These are phyloP conservation scores for Takifugu rubripes DNA, from an alignment of 2,797 vertebrate genomes.

Conservation along the genomic window DNA sequence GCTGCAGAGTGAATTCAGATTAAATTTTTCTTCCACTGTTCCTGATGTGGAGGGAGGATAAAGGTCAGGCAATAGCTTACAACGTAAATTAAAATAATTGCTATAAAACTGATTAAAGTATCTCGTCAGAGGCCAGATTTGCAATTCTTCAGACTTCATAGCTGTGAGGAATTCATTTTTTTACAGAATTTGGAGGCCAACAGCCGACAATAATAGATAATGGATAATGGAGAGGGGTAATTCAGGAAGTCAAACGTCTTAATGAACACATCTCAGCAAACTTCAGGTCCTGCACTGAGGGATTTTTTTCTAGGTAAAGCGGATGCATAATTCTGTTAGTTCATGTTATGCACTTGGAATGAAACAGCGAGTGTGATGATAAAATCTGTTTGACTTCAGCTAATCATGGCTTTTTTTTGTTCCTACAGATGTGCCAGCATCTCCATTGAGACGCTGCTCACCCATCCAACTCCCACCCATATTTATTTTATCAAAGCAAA, in stretches of 20 bases:
- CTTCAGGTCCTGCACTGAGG: conserved; percentile 30
- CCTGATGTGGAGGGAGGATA: too few species aligned
- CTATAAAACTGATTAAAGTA: too few species aligned
- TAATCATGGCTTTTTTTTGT: conserved; percentile 48
- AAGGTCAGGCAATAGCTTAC: too few species aligned
- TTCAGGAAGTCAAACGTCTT: conserved; percentile 9
- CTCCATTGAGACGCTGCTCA: conserved; percentile 18
- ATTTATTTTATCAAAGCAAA: conserved; percentile 46
- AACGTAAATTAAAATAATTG: too few species aligned
- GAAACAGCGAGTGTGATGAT: conserved; percentile 28
- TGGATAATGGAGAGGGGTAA: not conserved
- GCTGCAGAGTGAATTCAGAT: too few species aligned
- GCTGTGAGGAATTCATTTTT: conserved; percentile 9
- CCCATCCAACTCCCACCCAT: conserved; percentile 18
- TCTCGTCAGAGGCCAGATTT: conserved; percentile 3
- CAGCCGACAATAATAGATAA: conserved; percentile 18
- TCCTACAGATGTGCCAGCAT: conserved; percentile 49
- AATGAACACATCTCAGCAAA: conserved; percentile 44
- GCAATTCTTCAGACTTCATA: conserved; percentile 10
- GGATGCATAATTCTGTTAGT: conserved; percentile 59
- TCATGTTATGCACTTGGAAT: conserved; percentile 29
- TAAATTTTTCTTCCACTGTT: too few species aligned
- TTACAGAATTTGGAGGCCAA: conserved; percentile 2
- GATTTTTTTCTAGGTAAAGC: conserved; percentile 51
- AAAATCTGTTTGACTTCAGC: conserved; percentile 54